phyloP scores from a whole-genome alignment of 2,888 invertebrate species.

The Adela reaumurella region DNA sequence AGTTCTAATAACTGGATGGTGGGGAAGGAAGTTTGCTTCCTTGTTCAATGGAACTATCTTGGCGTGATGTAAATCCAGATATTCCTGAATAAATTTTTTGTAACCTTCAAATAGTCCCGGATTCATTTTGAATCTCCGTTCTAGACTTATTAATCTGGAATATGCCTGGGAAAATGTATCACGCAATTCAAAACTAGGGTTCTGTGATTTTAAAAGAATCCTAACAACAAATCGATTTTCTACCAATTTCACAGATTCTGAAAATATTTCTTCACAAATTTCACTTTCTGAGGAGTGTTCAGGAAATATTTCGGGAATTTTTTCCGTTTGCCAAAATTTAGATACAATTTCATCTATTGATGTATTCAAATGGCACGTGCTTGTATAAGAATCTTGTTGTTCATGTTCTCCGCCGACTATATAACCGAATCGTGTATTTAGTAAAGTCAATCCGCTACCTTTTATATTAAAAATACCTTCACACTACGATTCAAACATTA shows the following conservation, averaged over 20 bases:
- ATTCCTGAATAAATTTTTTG: conserved; percentile 7
- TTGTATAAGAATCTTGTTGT: too few species aligned
- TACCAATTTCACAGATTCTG: conserved; percentile 5
- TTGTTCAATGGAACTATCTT: conserved; percentile 3
- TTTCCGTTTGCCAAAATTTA: too few species aligned
- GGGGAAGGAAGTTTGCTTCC: conserved; percentile 8
- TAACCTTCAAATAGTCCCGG: conserved; percentile 3
- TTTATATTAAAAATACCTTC: too few species aligned
- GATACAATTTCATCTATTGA: too few species aligned
- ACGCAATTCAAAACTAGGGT: conserved; percentile 4
- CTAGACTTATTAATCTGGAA: conserved; percentile 11
- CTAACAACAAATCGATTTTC: conserved; percentile 9
- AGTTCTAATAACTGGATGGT: conserved; percentile 9
- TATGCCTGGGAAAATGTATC: conserved; percentile 12
- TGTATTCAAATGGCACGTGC: too few species aligned
- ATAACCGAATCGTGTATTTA: too few species aligned
- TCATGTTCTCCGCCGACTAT: too few species aligned
- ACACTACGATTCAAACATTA: too few species aligned
- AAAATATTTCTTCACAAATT: conserved; percentile 4
- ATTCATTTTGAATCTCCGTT: conserved; percentile 9
- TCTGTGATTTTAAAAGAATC: conserved; percentile 9
- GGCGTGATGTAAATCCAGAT: conserved; percentile 6
- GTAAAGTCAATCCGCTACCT: too few species aligned
- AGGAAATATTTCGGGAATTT: too few species aligned
- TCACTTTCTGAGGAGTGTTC: too few species aligned